Evolutionary conservation across 2,113 vertebrate species (phyloP).

Genomic region (Craseonycteris thonglongyai): DNA sequence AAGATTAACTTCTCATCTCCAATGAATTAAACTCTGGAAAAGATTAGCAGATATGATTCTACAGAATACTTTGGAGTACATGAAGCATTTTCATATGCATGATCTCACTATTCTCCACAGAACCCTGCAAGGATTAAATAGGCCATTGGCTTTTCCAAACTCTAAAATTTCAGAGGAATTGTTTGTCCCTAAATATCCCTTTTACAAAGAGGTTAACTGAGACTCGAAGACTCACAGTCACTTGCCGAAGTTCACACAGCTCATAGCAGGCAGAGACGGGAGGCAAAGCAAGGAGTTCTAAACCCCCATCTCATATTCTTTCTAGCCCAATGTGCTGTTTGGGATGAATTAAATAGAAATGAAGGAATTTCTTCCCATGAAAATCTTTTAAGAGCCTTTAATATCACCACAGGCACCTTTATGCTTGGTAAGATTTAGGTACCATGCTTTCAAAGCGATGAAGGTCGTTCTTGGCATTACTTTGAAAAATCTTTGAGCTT

Average conservation of each 20-base stretch:
- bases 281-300: not conserved
- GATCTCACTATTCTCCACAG: not conserved
- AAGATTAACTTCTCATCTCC: not conserved
- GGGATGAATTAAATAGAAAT: not conserved
- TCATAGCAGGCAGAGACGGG: not conserved
- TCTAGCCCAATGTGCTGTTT: not conserved
- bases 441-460: not conserved
- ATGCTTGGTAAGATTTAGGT: not conserved
- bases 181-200: not conserved
- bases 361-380: not conserved
- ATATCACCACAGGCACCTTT: not conserved
- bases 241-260: not conserved
- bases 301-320: not conserved
- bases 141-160: not conserved
- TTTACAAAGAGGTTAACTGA: not conserved
- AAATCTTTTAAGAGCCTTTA: not conserved
- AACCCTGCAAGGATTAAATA: not conserved
- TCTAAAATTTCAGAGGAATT: not conserved
- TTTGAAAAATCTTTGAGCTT: conserved; percentile 22
- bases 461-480: not conserved
- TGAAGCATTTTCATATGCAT: not conserved
- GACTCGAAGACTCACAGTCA: not conserved
- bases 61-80: not conserved
- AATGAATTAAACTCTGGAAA: not conserved
- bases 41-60: not conserved